These are phyloP conservation scores for Bubo blakistoni DNA, from an alignment of 2,113 vertebrate genomes.

Conservation along the genomic window DNA sequence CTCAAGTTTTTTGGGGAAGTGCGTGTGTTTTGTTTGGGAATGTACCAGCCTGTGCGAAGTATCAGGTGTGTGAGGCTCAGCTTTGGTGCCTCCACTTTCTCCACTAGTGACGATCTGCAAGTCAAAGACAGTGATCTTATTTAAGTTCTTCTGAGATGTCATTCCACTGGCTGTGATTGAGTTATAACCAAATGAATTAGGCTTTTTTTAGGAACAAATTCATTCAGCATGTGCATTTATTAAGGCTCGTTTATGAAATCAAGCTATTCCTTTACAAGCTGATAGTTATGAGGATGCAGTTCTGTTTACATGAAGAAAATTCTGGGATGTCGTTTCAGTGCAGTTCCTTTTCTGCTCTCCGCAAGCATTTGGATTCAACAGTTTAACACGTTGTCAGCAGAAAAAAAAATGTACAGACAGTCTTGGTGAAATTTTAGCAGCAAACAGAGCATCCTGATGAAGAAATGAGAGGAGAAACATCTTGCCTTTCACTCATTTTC, in stretches of 20 bases:
- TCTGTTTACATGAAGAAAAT: not conserved
- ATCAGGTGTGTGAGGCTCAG: not conserved
- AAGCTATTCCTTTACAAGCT: not conserved
- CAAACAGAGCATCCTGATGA: not conserved
- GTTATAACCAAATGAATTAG: not conserved
- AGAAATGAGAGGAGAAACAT: not conserved
- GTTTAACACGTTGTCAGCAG: not conserved
- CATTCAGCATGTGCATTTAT: not conserved
- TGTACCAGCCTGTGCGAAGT: not conserved
- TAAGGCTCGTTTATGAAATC: not conserved
- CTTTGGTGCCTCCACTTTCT: rapidly evolving
- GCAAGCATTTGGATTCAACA: not conserved
- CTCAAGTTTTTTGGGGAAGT: not conserved
- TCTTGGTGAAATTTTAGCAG: not conserved
- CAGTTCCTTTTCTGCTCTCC: not conserved
- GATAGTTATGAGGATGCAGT: not conserved
- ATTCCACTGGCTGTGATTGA: not conserved
- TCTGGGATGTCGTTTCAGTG: not conserved
- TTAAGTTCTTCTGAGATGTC: not conserved
- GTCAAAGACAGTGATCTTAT: not conserved
- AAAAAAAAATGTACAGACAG: rapidly evolving
- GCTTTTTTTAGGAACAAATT: not conserved
- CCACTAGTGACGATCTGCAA: not conserved
- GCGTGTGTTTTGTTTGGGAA: not conserved
- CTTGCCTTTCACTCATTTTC: not conserved